Evolutionary conservation across 1,140 invertebrate genomes (phyloP), one percentile per base, ranked within the genome.

Genomic region (Antheraea mylitta): DNA sequence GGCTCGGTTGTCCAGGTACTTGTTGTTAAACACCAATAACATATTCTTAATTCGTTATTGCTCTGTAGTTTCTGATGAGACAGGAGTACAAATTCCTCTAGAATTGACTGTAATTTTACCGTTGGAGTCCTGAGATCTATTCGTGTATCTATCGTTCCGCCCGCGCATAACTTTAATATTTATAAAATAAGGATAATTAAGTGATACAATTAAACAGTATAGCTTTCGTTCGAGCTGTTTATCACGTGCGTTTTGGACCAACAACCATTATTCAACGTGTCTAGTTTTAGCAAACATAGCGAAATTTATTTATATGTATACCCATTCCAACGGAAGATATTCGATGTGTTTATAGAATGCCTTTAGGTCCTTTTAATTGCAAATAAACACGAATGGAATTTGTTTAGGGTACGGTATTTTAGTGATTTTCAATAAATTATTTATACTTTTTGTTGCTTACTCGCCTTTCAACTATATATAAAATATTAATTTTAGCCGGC

Each of bases 201-300:
- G 60, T 38, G 69, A 67, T 63, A 59, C 61, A 38, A 64, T 67
- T 66, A 30, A 58, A 64, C 42, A 13, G 45, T 37, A 67, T 59
- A 30, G 61, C 66, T 67, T 66, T 63, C 64, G 42, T 63, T 66
- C n/a, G 36, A 37, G 38, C 59, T 48, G 63, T 69, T 64, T 69
- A 69, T 69, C 68, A 65, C 63, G 62, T 62, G 38, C 38, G 22
- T 65, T 65, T 65, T 48, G 19, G 64, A 38, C 65, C 48, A 66
- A 66, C 59, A 66, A 59, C 65, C 58, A 66, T 66, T 66, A 65
- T 59, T 66, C 58, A 66, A 66, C 9, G 13, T 59, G 65, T 66
- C 65, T 66, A 37, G 19, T 59, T 58, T 30, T 18, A 18, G 65
- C 65, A 66, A 66, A 66, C 53, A 66, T 59, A 36, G 30, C 65